Conservation (phyloP, 2,797 vertebrate species). For the Furcifer pardalis region DNA sequence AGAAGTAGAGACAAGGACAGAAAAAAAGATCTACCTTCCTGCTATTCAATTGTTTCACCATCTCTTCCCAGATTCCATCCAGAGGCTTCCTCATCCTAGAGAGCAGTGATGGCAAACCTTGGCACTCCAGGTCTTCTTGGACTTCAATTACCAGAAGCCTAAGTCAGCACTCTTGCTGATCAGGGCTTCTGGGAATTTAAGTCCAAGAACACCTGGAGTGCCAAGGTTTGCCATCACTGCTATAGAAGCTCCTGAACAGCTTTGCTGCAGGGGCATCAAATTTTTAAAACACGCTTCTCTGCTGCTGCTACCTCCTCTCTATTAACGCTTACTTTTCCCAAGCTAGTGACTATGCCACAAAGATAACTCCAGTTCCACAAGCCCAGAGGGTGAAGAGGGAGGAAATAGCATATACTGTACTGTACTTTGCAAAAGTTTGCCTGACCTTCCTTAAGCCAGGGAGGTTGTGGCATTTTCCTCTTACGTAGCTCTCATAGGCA, state of each 20-base stretch:
- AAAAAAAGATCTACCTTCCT: neutral
- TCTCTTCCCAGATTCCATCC: neutral
- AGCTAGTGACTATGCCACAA: neutral
- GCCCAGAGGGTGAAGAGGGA: neutral
- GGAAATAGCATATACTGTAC: no score
- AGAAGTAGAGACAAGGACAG: neutral
- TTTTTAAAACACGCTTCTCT: conserved; percentile 3
- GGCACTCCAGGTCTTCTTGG: no score
- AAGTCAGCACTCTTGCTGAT: no score
- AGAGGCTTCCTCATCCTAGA: neutral
- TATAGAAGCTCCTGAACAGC: neutral
- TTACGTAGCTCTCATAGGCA: neutral
- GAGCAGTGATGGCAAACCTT: no score
- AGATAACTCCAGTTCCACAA: conserved; percentile 17
- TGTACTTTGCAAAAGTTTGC: neutral
- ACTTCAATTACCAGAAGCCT: no score
- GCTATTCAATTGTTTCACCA: neutral
- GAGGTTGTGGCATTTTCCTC: neutral
- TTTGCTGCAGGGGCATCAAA: neutral
- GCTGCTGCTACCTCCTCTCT: neutral
- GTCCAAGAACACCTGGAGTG: no score
- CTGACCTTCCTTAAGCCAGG: neutral
- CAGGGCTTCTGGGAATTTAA: no score
- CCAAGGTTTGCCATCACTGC: no score
- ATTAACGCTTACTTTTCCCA: neutral